These are phyloP conservation scores for Tetheella fluctuosa DNA, from an alignment of 2,888 invertebrate species.

Conservation along the genomic window DNA sequence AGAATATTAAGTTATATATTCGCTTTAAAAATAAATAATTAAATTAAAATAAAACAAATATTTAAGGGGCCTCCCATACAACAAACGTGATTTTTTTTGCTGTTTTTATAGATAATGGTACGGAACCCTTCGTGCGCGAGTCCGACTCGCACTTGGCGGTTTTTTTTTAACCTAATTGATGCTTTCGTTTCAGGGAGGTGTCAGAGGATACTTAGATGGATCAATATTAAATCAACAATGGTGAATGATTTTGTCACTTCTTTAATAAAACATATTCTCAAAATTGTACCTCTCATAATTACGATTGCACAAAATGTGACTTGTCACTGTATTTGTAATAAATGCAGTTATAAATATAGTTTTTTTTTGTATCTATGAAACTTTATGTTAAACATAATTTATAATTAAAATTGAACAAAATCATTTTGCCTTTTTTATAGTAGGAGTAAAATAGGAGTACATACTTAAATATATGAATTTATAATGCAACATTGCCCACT, in stretches of 20 bases:
- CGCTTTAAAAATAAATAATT: no score
- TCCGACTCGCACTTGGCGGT: no score
- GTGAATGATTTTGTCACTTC: conserved; percentile 15
- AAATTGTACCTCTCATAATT: conserved; percentile 18
- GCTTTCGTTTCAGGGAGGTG: conserved; percentile 19
- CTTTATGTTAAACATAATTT: neutral
- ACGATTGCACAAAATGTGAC: neutral
- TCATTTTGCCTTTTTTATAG: neutral
- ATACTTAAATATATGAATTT: no score
- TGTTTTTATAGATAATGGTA: no score
- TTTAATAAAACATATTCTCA: conserved; percentile 12
- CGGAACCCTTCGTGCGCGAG: no score
- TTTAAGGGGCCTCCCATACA: no score
- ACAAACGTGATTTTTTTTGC: no score
- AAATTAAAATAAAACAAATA: no score
- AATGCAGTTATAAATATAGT: neutral
- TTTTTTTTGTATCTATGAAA: neutral
- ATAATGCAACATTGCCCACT: no score
- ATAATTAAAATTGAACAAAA: neutral
- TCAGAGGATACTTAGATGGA: conserved; percentile 7
- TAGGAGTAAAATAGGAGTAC: no score
- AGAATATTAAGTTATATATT: no score
- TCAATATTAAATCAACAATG: conserved; percentile 28
- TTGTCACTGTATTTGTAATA: neutral
- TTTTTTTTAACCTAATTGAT: no score